Conservation (phyloP, 2,888 invertebrate species). For the Coecobrya sp. region DNA sequence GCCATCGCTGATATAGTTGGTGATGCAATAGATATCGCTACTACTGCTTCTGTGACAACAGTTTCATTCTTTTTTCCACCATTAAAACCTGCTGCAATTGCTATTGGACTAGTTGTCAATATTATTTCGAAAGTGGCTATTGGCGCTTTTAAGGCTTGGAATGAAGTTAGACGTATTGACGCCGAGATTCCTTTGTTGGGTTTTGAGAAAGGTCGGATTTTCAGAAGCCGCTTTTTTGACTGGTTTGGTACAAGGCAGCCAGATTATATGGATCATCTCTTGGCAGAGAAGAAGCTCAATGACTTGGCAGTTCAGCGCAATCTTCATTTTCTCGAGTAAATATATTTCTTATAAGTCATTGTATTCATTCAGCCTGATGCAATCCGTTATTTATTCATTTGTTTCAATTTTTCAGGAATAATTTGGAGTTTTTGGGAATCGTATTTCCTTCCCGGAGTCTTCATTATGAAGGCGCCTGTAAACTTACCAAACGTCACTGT, state of each 20-base stretch:
- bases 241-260: slow-evolving; percentile 40
- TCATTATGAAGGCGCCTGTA: not conserved
- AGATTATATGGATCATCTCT: slow-evolving; percentile 65
- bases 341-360: no score
- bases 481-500: no score
- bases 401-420: not conserved
- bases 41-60: slow-evolving; percentile 42
- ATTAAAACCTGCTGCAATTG: slow-evolving; percentile 49
- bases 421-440: slow-evolving; percentile 34
- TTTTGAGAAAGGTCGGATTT: slow-evolving; percentile 54
- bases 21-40: slow-evolving; percentile 70
- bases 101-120: slow-evolving; percentile 58
- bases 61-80: slow-evolving; percentile 71
- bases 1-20: slow-evolving; percentile 81
- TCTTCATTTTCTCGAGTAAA: slow-evolving; percentile 48
- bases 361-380: no score
- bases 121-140: slow-evolving; percentile 1
- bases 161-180: slow-evolving; percentile 66
- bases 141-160: slow-evolving; percentile 50
- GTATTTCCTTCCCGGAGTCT: slow-evolving; percentile 71
- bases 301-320: slow-evolving; percentile 58
- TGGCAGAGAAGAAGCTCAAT: slow-evolving; percentile 65
- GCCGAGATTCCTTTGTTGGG: slow-evolving; percentile 59
- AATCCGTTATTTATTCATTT: no score
- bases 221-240: slow-evolving; percentile 32